Base-by-base conservation (phyloP, 2,113 vertebrate genomes). In the Sapajus apella region DNA sequence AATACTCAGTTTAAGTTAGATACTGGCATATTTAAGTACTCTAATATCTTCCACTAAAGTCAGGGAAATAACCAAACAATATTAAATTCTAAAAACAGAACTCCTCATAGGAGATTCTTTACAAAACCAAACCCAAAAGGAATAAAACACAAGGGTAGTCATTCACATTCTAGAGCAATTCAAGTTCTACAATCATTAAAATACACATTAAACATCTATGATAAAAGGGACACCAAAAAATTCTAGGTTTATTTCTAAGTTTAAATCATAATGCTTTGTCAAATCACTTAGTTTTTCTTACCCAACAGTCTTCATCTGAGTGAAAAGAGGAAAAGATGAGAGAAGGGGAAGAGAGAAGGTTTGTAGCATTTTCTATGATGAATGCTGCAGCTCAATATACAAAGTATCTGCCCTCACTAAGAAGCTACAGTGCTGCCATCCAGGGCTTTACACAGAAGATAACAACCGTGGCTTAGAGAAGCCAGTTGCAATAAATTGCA, bases 131-230 rank as follows among this genome's bases (percentile, higher is more conserved):
- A 61, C 43, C 47, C 86, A 96, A 95, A 91, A 91, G 64, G n/a
- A 94, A 17, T 58, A 77, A 85, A 96, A 84, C 80, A 72, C 61
- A 96, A 96, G 18, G 40, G 87, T 91, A 82, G 50, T 56, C 89
- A 96, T 97, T 99, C 98, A 98, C 97, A 98, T 98, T 98, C 98
- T 90, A 98, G 94, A 98, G 75, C 83, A 86, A 94, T 98, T 98
- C 97, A 97, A 91, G 97, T 98, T 98, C 98, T 97, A 96, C n/a
- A 90, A 97, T 89, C 80, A 93, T 90, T 97, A 96, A 94, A 86
- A 89, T 91, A 92, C 13, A 96, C 75, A 95, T 27, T 58, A 82
- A 94, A 97, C 92, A 97, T 91, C 91, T 98, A 93, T 37, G 52
- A 84, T 77, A 94, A 97, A 98, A 97, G 56, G 97, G 98, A 98